A percentile compares a stretch with the other conserved stretches of the same genome.
phyloP scores from a whole-genome alignment of 2,797 vertebrate genomes.

The Epinephelus awoara region DNA sequence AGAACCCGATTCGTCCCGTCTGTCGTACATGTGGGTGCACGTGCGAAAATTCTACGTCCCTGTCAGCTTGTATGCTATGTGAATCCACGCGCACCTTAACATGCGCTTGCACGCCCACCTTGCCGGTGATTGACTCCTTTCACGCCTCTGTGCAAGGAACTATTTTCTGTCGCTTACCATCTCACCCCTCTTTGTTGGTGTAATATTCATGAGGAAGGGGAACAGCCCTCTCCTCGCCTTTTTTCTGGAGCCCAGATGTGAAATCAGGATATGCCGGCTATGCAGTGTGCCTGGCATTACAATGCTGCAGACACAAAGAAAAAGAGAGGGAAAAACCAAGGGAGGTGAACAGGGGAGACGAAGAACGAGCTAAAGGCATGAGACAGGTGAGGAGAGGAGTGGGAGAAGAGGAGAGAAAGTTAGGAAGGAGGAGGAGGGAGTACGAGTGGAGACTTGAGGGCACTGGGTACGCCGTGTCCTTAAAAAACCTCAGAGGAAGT shows the following conservation, averaged over 20 bases:
- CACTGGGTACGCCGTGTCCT: slow-evolving; percentile 76
- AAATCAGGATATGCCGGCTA: slow-evolving; percentile 34
- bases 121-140: slow-evolving; percentile 37
- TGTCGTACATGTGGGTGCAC: slow-evolving; percentile 27
- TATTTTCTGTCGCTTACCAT: slow-evolving; percentile 59
- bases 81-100: slow-evolving; percentile 1
- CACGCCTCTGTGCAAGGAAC: slow-evolving; percentile 51
- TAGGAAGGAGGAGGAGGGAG: slow-evolving; percentile 33
- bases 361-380: slow-evolving; percentile 12
- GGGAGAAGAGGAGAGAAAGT: slow-evolving; percentile 35
- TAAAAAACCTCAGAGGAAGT: slow-evolving; percentile 74
- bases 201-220: slow-evolving; percentile 54
- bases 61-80: neutral
- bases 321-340: slow-evolving; percentile 11
- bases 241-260: slow-evolving; percentile 68
- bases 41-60: slow-evolving; percentile 6
- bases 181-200: slow-evolving; percentile 46
- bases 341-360: slow-evolving; percentile 9
- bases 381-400: slow-evolving; percentile 58
- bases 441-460: slow-evolving; percentile 55
- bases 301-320: slow-evolving; percentile 56
- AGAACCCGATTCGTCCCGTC: slow-evolving; percentile 40
- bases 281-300: slow-evolving; percentile 42
- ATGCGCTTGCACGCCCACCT: neutral
- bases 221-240: slow-evolving; percentile 39